Conservation (phyloP, 2,888 invertebrate species). For the Craniophora ligustri region DNA sequence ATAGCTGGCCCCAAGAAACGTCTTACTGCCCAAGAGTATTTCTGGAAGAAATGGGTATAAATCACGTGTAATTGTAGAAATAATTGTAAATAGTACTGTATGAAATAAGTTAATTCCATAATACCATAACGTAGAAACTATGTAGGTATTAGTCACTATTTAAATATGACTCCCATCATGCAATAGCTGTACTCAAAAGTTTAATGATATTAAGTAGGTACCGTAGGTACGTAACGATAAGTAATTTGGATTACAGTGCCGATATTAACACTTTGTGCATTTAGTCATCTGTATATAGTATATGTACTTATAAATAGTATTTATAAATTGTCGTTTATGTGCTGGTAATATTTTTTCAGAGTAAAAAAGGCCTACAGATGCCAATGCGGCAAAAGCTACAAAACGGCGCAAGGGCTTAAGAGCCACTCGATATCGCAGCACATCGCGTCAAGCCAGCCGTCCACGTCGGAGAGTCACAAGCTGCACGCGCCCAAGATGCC, state of each 20-base stretch:
- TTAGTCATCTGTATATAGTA: constrained; percentile 17
- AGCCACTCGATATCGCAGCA: constrained; percentile 89
- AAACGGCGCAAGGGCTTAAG: constrained; percentile 93
- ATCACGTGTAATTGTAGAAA: constrained; percentile 10
- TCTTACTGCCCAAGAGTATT: constrained; percentile 78
- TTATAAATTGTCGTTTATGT: not conserved
- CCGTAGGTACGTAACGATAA: constrained; percentile 1
- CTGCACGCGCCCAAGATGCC: constrained; percentile 66
- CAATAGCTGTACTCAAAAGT: constrained; percentile 5
- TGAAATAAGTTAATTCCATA: not conserved
- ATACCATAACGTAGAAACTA: not conserved
- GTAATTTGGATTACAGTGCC: constrained; percentile 8
- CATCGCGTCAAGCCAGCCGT: constrained; percentile 57
- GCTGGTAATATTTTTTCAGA: constrained; percentile 82
- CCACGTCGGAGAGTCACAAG: constrained; percentile 50
- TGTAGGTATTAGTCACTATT: constrained; percentile 13
- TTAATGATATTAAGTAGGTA: constrained; percentile 1
- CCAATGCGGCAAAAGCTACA: constrained; percentile 95
- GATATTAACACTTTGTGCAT: constrained; percentile 5
- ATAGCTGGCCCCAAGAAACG: constrained; percentile 75
- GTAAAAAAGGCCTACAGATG: constrained; percentile 94
- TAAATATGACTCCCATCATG: not conserved
- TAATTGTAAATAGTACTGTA: not conserved
- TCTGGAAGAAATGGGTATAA: constrained; percentile 85
- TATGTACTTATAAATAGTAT: constrained; percentile 22